These are phyloP conservation scores for Polia nebulosa DNA, from an alignment of 2,888 invertebrate genomes.

Conservation along the genomic window DNA sequence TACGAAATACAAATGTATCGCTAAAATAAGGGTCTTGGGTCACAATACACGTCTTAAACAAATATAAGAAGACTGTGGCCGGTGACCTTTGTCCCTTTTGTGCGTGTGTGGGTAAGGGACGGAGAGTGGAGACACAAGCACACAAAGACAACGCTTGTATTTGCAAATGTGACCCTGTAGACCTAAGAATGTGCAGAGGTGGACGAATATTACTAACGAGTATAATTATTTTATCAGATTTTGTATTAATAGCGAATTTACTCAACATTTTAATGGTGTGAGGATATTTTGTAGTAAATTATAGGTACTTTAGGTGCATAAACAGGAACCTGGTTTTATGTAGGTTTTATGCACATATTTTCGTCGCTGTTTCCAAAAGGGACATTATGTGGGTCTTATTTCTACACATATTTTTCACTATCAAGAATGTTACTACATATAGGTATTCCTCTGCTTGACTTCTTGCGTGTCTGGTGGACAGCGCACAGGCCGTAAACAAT, in stretches of 20 bases:
- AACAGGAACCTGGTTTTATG: too few species aligned
- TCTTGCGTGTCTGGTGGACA: too few species aligned
- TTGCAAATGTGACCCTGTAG: constrained; percentile 88
- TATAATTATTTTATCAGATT: not conserved
- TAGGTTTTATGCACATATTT: too few species aligned
- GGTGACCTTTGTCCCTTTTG: constrained; percentile 89
- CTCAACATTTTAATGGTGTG: not conserved
- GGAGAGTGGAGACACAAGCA: constrained; percentile 77
- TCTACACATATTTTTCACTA: too few species aligned
- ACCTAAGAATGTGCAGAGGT: constrained; percentile 60
- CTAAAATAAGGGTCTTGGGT: constrained; percentile 81
- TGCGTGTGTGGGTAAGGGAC: constrained; percentile 88
- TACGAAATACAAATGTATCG: constrained; percentile 75
- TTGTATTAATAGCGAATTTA: not conserved
- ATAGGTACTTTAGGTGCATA: too few species aligned
- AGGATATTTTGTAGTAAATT: too few species aligned
- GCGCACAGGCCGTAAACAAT: too few species aligned
- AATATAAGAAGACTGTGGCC: constrained; percentile 90
- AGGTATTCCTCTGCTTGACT: too few species aligned
- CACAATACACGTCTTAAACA: constrained; percentile 89
- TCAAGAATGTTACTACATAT: too few species aligned
- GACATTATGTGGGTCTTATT: too few species aligned
- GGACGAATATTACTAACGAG: constrained; percentile 11
- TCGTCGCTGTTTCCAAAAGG: too few species aligned
- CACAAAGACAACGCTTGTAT: constrained; percentile 82